These are phyloP conservation scores for Clitarchus hookeri DNA, from an alignment of 2,888 invertebrate genomes.

Conservation along the genomic window DNA sequence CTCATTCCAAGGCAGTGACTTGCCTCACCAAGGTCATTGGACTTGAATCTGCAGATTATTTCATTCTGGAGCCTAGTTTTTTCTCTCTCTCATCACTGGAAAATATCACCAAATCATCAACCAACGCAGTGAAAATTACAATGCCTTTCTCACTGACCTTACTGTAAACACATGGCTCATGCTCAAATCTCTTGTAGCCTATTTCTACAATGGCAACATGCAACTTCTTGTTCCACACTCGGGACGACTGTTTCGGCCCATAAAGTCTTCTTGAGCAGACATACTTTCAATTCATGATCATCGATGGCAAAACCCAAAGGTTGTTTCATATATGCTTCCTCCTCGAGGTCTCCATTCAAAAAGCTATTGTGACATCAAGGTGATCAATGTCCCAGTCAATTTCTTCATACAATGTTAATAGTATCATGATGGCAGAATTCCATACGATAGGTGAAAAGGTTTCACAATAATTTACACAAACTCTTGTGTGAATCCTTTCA, in stretches of 20 bases:
- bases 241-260: neutral
- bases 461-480: neutral
- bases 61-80: neutral
- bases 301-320: neutral
- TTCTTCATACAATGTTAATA: neutral
- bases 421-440: neutral
- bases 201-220: neutral
- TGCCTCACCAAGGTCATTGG: neutral
- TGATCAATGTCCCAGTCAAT: neutral
- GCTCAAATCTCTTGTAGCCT: neutral
- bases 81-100: neutral
- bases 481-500: neutral
- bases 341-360: neutral
- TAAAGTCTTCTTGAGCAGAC: neutral
- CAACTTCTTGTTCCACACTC: neutral
- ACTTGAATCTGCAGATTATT: neutral
- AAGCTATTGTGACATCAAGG: neutral
- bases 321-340: constrained; percentile 5
- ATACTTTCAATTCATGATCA: neutral
- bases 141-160: neutral
- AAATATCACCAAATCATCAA: neutral
- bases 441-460: neutral
- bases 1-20: neutral
- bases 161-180: neutral
- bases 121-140: neutral